These are phyloP conservation scores for Polymixis lichenea DNA, from an alignment of 2,888 invertebrate genomes.

Conservation along the genomic window DNA sequence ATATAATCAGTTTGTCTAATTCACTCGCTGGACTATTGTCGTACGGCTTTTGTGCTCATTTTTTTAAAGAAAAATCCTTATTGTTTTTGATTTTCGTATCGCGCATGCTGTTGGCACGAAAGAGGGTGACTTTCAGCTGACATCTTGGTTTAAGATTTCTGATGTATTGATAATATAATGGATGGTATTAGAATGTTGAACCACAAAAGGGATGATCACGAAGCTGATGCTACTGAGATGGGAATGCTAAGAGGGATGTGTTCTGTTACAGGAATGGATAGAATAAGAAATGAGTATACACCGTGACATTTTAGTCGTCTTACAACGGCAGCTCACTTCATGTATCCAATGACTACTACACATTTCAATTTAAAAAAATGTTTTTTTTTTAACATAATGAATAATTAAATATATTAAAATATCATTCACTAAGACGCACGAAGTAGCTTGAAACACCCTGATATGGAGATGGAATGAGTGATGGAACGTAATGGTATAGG, in stretches of 20 bases:
- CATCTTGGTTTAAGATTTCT: constrained; percentile 14
- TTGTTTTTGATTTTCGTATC: constrained; percentile 57
- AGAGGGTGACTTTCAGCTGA: constrained; percentile 10
- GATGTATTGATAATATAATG: constrained; percentile 39
- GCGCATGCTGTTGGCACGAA: constrained; percentile 56
- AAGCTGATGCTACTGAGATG: background rate
- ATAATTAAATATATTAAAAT: no score
- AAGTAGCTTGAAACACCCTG: no score
- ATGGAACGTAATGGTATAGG: no score
- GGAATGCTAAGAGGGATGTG: background rate
- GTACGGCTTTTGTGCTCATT: constrained; percentile 68
- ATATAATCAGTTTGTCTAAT: constrained; percentile 88
- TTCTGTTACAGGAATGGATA: background rate
- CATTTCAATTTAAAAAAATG: no score
- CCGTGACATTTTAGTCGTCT: no score
- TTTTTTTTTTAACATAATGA: no score
- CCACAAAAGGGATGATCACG: background rate
- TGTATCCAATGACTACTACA: no score
- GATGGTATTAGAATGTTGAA: background rate
- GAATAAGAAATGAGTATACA: background rate
- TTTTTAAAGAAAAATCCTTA: constrained; percentile 70
- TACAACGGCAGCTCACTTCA: no score
- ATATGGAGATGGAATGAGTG: no score
- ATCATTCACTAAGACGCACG: no score
- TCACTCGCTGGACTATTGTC: constrained; percentile 73